These are phyloP conservation scores for Malurus leucopterus DNA, from an alignment of 2,797 vertebrate genomes.

Conservation along the genomic window DNA sequence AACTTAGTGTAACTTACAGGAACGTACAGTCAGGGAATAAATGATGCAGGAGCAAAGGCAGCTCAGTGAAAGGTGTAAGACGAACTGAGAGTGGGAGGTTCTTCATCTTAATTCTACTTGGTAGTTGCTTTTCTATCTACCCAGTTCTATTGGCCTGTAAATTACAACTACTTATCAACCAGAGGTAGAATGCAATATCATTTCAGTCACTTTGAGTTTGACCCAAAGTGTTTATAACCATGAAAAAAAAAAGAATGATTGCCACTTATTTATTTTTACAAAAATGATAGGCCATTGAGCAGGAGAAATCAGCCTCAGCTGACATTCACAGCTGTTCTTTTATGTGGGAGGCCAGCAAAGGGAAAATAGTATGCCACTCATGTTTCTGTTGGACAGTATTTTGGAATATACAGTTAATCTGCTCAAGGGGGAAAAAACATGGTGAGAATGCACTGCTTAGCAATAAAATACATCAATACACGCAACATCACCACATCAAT, in stretches of 20 bases:
- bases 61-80: constrained; percentile 47
- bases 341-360: constrained; percentile 39
- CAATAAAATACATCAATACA: constrained; percentile 64
- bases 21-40: constrained; percentile 21
- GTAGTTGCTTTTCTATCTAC: constrained; percentile 55
- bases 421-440: constrained; percentile 12
- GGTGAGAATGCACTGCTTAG: constrained; percentile 47
- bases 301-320: constrained; percentile 39
- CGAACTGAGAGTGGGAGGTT: constrained; percentile 43
- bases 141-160: constrained; percentile 40
- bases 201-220: constrained; percentile 62
- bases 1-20: constrained; percentile 36
- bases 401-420: constrained; percentile 40
- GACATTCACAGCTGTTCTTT: constrained; percentile 47
- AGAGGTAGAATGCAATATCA: constrained; percentile 56
- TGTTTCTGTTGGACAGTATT: constrained; percentile 35
- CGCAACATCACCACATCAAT: constrained; percentile 39
- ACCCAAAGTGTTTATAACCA: constrained; percentile 49
- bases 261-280: constrained; percentile 45
- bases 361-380: constrained; percentile 5
- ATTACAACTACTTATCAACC: constrained; percentile 60
- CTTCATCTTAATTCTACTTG: constrained; percentile 58
- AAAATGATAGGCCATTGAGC: constrained; percentile 47
- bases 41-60: constrained; percentile 50
- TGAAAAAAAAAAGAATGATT: constrained; percentile 32